These are phyloP conservation scores for Schizothorax lantsangensis DNA, from an alignment of 2,797 vertebrate genomes.

Conservation along the genomic window DNA sequence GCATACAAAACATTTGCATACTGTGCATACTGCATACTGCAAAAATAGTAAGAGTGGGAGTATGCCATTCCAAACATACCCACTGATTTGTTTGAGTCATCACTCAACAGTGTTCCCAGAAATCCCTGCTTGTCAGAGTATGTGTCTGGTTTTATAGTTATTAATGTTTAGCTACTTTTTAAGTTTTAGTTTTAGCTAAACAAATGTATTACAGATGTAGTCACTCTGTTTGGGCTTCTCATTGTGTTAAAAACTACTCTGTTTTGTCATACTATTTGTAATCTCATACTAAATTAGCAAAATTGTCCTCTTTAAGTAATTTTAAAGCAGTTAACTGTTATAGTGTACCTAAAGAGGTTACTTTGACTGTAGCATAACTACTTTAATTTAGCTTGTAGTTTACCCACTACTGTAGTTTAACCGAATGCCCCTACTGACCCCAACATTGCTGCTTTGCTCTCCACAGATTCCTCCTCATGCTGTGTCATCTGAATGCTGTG, in stretches of 20 bases:
- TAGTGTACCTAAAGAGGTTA: neutral
- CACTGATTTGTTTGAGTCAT: conserved; percentile 5
- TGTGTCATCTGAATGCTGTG: conserved; percentile 36
- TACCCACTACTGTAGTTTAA: neutral
- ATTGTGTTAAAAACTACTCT: neutral
- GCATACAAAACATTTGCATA: conserved; percentile 28
- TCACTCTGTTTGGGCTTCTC: neutral
- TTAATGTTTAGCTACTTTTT: neutral
- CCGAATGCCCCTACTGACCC: neutral
- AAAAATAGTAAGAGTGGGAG: conserved; percentile 30
- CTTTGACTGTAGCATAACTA: neutral
- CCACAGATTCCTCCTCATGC: conserved; percentile 27
- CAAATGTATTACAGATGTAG: neutral
- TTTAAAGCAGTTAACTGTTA: neutral
- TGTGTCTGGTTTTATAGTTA: neutral
- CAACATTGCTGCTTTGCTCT: neutral
- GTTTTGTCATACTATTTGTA: neutral
- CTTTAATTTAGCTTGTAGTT: neutral
- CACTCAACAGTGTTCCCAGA: conserved; percentile 13
- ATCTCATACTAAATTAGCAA: neutral
- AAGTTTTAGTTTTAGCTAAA: neutral
- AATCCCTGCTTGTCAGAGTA: neutral
- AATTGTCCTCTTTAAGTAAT: neutral
- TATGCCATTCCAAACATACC: conserved; percentile 39
- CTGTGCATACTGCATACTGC: conserved; percentile 26